Conservation (phyloP, 1,140 invertebrate genomes). For the Lucilia cuprina region DNA sequence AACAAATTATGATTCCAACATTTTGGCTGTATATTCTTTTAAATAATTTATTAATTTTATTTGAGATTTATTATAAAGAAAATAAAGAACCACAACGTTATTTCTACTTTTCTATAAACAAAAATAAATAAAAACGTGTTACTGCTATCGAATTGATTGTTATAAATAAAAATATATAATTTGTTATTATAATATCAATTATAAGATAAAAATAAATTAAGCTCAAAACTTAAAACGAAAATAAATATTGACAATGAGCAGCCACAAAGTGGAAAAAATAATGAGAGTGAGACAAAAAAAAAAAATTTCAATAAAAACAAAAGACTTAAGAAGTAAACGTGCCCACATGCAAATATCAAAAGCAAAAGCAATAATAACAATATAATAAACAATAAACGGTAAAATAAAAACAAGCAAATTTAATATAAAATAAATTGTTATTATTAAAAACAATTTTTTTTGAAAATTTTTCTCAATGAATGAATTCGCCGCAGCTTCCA, state of each 20-base stretch:
- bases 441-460: too few relatives aligned
- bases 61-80: too few relatives aligned
- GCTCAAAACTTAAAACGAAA: neutral
- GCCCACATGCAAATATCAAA: neutral
- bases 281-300: neutral
- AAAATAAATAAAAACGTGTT: neutral
- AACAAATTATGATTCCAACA: too few relatives aligned
- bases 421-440: neutral
- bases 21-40: too few relatives aligned
- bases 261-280: neutral
- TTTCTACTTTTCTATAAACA: neutral
- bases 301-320: neutral
- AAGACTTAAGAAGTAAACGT: constrained; percentile 31
- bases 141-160: neutral
- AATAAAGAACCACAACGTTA: too few relatives aligned
- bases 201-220: constrained; percentile 7
- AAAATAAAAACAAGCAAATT: neutral
- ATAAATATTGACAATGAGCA: neutral
- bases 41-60: too few relatives aligned
- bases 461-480: neutral
- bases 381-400: constrained; percentile 10
- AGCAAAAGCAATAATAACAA: neutral
- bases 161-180: neutral
- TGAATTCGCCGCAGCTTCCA: constrained; percentile 12
- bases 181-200: neutral